Percentiles rank a stretch among this genome's conserved stretches.
These are phyloP conservation scores for Strongylocentrotus purpuratus DNA, from an alignment of 35 echinoderm and acorn worm genomes.

Conservation along the genomic window DNA sequence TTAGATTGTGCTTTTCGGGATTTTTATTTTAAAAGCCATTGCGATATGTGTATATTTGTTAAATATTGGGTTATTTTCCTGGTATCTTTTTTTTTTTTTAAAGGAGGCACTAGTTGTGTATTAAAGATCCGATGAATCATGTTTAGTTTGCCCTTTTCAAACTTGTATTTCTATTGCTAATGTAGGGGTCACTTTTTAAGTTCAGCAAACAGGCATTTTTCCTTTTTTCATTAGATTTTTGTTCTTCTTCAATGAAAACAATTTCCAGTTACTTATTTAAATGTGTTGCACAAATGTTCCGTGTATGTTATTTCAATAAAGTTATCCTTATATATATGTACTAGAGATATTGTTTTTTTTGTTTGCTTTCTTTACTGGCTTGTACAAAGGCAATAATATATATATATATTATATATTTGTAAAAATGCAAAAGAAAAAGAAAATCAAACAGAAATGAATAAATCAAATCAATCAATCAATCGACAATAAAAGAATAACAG, in stretches of 20 bases:
- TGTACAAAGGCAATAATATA: too few relatives aligned
- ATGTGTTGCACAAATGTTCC: constrained; percentile 4
- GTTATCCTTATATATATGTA: background rate
- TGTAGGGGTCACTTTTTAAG: background rate
- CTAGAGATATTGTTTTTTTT: background rate
- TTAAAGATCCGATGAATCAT: background rate
- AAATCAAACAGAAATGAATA: too few relatives aligned
- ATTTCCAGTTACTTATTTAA: background rate
- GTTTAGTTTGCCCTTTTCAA: background rate
- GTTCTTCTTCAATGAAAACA: background rate
- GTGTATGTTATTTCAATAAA: constrained; percentile 12
- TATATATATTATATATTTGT: too few relatives aligned
- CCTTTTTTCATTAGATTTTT: too few relatives aligned
- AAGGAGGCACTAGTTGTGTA: background rate
- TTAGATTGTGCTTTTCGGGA: background rate
- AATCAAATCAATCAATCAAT: too few relatives aligned
- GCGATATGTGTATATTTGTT: background rate
- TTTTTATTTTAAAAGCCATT: background rate
- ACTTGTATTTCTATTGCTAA: background rate
- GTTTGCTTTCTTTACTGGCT: background rate
- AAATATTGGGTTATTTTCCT: background rate
- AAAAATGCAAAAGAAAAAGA: too few relatives aligned
- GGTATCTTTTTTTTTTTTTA: background rate
- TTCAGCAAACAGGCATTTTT: too few relatives aligned
- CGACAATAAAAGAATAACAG: too few relatives aligned